Evolutionary conservation across 1,140 invertebrate genomes (phyloP).

Genomic region (Himalopsyche phryganea): DNA sequence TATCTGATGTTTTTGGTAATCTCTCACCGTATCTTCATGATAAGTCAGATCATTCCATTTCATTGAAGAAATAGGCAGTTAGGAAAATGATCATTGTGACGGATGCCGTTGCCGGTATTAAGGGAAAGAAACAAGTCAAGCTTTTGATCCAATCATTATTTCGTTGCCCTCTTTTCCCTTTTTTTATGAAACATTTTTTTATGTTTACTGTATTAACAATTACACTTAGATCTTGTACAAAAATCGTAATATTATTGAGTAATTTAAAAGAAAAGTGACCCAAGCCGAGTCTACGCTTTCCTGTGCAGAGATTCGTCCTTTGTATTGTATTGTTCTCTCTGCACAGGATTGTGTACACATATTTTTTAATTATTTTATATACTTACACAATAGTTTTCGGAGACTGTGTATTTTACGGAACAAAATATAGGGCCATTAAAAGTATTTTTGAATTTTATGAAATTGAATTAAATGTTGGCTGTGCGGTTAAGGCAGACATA

Average conservation of each 20-base stretch:
- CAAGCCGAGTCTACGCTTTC: constrained; percentile 7
- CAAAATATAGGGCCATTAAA: constrained; percentile 29
- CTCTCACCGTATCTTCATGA: constrained; percentile 32
- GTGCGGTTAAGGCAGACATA: no score
- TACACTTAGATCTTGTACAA: constrained; percentile 26
- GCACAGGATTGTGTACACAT: constrained; percentile 20
- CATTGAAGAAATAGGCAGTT: constrained; percentile 33
- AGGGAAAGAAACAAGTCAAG: constrained; percentile 16
- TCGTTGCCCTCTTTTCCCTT: constrained; percentile 8
- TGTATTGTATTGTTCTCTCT: constrained; percentile 16
- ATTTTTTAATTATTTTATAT: constrained; percentile 31
- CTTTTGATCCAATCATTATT: constrained; percentile 5
- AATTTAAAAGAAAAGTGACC: constrained; percentile 13
- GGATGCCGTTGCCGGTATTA: constrained; percentile 26
- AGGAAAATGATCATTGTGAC: constrained; percentile 26
- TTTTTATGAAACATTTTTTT: constrained; percentile 21
- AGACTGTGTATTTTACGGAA: constrained; percentile 35
- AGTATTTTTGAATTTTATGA: constrained; percentile 22
- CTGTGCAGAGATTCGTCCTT: constrained; percentile 10
- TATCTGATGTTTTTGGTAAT: constrained; percentile 34
- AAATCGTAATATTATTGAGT: constrained; percentile 24
- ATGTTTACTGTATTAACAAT: constrained; percentile 24
- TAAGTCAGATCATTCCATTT: constrained; percentile 36
- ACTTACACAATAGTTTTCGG: constrained; percentile 33
- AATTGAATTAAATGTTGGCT: no score